phyloP scores from a whole-genome alignment of 1,140 invertebrate genomes.

The Anadara kagoshimensis region DNA sequence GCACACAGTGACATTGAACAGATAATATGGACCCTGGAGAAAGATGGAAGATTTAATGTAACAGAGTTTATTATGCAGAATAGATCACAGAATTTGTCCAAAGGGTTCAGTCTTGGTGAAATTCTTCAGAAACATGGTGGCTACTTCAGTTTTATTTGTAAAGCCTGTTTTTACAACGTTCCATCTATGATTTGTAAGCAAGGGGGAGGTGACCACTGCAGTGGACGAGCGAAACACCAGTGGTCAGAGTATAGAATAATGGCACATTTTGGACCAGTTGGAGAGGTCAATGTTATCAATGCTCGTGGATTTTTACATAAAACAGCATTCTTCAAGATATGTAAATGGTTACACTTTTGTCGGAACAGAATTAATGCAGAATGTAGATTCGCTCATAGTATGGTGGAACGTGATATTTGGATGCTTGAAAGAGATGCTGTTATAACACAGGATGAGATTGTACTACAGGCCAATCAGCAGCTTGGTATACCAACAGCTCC shows the following conservation, averaged over 20 bases:
- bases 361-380: constrained; percentile 39
- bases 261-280: constrained; percentile 52
- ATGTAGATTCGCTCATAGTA: constrained; percentile 67
- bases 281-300: constrained; percentile 56
- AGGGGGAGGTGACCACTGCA: constrained; percentile 40
- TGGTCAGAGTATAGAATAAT: constrained; percentile 60
- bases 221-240: constrained; percentile 44
- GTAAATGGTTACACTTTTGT: constrained; percentile 60
- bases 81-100: constrained; percentile 26
- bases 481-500: constrained; percentile 1
- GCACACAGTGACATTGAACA: constrained; percentile 66
- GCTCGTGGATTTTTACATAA: constrained; percentile 59
- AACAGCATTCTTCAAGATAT: constrained; percentile 65
- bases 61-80: constrained; percentile 64
- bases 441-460: constrained; percentile 57
- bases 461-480: constrained; percentile 42
- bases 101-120: constrained; percentile 48
- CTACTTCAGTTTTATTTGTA: constrained; percentile 63
- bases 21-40: constrained; percentile 65
- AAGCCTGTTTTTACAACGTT: constrained; percentile 55
- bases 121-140: constrained; percentile 58
- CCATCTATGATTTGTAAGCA: constrained; percentile 46
- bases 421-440: constrained; percentile 63
- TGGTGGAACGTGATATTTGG: constrained; percentile 68
- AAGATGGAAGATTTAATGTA: constrained; percentile 63